phyloP scores from a whole-genome alignment of 2,113 vertebrate species.

The Apus apus region DNA sequence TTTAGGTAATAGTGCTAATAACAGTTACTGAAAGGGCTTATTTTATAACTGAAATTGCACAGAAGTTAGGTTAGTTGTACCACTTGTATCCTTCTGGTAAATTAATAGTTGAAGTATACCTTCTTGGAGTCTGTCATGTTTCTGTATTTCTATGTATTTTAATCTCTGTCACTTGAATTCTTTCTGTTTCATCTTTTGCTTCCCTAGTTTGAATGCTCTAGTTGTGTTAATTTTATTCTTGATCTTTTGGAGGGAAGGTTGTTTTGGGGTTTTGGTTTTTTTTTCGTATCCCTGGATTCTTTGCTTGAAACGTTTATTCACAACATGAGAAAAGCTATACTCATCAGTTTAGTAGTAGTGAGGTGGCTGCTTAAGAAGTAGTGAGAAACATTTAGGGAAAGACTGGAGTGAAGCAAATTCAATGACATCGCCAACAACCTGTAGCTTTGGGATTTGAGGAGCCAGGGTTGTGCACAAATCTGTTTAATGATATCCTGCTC shows the following conservation, averaged over 20 bases:
- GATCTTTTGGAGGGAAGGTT: not conserved
- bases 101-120: not conserved
- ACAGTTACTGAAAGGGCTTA: not conserved
- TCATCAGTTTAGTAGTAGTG: not conserved
- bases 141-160: not conserved
- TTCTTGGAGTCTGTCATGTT: not conserved
- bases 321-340: not conserved
- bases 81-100: not conserved
- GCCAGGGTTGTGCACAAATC: not conserved
- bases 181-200: not conserved
- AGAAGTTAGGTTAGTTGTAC: not conserved
- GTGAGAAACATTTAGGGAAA: not conserved
- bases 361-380: not conserved
- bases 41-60: not conserved
- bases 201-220: constrained; percentile 14
- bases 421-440: not conserved
- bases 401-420: not conserved
- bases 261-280: not conserved
- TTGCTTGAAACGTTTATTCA: constrained; percentile 8
- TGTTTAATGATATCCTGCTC: not conserved
- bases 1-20: constrained; percentile 5
- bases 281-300: not conserved
- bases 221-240: constrained; percentile 15
- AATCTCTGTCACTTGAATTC: not conserved
- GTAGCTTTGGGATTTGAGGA: constrained; percentile 24